These are phyloP conservation scores for Cerastoderma edule DNA, from an alignment of 2,888 invertebrate genomes.

Conservation along the genomic window DNA sequence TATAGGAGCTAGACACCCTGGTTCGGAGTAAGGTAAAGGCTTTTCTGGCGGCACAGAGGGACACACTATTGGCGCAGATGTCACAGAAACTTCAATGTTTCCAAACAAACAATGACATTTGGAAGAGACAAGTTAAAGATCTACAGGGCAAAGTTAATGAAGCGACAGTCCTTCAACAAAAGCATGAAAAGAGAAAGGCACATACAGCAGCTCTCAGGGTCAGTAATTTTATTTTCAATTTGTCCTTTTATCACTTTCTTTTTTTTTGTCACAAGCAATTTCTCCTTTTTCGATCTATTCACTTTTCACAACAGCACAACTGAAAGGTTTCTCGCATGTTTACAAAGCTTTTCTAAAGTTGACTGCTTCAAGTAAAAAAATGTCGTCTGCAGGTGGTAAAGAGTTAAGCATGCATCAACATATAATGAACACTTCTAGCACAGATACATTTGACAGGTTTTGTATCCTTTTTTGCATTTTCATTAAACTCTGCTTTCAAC, in stretches of 20 bases:
- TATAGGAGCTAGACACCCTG: slow-evolving; percentile 67
- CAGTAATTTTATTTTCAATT: slow-evolving; percentile 20
- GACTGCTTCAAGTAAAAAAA: no score
- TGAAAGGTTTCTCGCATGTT: no score
- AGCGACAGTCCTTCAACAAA: slow-evolving; percentile 72
- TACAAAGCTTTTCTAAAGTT: no score
- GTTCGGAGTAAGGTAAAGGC: slow-evolving; percentile 62
- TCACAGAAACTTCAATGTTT: slow-evolving; percentile 68
- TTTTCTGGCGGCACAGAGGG: slow-evolving; percentile 61
- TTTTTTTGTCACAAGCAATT: no score
- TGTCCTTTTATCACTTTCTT: background rate
- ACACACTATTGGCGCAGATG: slow-evolving; percentile 56
- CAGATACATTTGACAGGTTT: no score
- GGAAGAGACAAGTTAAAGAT: slow-evolving; percentile 73
- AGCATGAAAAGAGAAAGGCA: slow-evolving; percentile 75
- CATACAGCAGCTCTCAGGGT: slow-evolving; percentile 75
- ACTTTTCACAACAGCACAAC: no score
- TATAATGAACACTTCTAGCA: background rate
- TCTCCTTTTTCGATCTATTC: no score
- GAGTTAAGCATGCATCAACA: background rate
- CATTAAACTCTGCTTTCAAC: background rate
- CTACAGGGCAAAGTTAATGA: slow-evolving; percentile 74
- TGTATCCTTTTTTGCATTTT: slow-evolving; percentile 5
- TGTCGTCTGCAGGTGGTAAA: background rate
- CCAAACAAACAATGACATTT: slow-evolving; percentile 67